Evolutionary conservation across 1,140 invertebrate species (phyloP).

Genomic region (Bursaphelenchus mucronatus): DNA sequence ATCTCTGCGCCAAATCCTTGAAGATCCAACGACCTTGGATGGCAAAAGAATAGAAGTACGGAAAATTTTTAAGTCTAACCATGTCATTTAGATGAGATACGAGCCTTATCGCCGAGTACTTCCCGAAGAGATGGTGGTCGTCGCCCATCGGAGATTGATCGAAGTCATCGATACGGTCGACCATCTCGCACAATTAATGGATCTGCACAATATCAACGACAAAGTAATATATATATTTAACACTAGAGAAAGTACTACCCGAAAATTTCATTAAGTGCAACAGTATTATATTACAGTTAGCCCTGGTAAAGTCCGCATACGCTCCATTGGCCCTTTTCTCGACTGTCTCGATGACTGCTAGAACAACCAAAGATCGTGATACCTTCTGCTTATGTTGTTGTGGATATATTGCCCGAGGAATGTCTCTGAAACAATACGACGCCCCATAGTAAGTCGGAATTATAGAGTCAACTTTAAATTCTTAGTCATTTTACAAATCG

Average conservation of each 20-base stretch:
- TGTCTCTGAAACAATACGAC: conserved; percentile 16
- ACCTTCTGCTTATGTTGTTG: conserved; percentile 41
- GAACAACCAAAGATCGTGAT: conserved; percentile 33
- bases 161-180: conserved; percentile 60
- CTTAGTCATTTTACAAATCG: conserved; percentile 57
- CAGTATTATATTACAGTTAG: conserved; percentile 32
- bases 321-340: conserved; percentile 50
- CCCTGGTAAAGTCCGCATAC: conserved; percentile 51
- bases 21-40: conserved; percentile 54
- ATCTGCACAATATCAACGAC: conserved; percentile 52
- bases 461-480: conserved; percentile 30
- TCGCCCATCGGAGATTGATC: conserved; percentile 55
- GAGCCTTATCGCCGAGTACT: conserved; percentile 53
- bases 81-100: conserved; percentile 51
- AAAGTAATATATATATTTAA: conserved; percentile 44
- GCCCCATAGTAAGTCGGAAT: conserved; percentile 32
- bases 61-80: background rate
- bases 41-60: conserved; percentile 57
- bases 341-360: conserved; percentile 34
- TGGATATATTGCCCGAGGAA: conserved; percentile 1
- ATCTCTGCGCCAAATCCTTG: conserved; percentile 47
- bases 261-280: conserved; percentile 10
- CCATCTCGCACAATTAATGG: conserved; percentile 58
- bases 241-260: conserved; percentile 12
- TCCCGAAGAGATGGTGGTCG: conserved; percentile 44